A percentile compares a stretch with the other conserved stretches of the same genome.
Conservation (phyloP, 2,797 vertebrate genomes). For the Chrysocyon brachyurus region DNA sequence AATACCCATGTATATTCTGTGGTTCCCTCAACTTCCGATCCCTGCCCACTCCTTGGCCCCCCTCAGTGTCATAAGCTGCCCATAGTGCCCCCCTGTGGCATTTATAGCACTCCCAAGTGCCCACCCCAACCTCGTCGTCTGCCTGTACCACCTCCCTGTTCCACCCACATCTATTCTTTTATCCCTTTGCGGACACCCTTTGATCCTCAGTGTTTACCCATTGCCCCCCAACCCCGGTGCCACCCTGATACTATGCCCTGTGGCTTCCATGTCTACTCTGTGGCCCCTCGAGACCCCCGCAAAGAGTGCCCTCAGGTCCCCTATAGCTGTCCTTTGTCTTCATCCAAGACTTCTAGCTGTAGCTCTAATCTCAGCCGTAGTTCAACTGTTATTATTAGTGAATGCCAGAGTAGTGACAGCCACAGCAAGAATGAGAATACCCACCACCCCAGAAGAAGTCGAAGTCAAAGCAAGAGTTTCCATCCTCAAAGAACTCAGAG, state of each 20-base stretch:
- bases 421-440: slow-evolving; percentile 1
- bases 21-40: background rate
- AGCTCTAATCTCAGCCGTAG: slow-evolving; percentile 30
- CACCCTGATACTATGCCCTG: slow-evolving; percentile 62
- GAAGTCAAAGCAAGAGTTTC: background rate
- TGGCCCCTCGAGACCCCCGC: slow-evolving; percentile 43
- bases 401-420: slow-evolving; percentile 44
- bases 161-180: slow-evolving; percentile 82
- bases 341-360: slow-evolving; percentile 41
- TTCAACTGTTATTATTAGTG: background rate
- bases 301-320: slow-evolving; percentile 53
- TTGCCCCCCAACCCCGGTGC: background rate
- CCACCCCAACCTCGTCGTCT: slow-evolving; percentile 14
- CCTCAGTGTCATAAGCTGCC: slow-evolving; percentile 47
- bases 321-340: slow-evolving; percentile 65
- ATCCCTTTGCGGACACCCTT: slow-evolving; percentile 78
- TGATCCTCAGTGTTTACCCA: slow-evolving; percentile 67
- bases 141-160: slow-evolving; percentile 72
- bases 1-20: slow-evolving; percentile 68
- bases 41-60: background rate
- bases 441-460: background rate
- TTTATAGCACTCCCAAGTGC: slow-evolving; percentile 40
- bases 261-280: slow-evolving; percentile 74
- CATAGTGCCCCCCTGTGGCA: background rate
- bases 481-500: background rate